Evolutionary conservation across 2,888 invertebrate species (phyloP), one percentile per base, ranked within the genome.

Genomic region (Pachycephus smyrnensis): DNA sequence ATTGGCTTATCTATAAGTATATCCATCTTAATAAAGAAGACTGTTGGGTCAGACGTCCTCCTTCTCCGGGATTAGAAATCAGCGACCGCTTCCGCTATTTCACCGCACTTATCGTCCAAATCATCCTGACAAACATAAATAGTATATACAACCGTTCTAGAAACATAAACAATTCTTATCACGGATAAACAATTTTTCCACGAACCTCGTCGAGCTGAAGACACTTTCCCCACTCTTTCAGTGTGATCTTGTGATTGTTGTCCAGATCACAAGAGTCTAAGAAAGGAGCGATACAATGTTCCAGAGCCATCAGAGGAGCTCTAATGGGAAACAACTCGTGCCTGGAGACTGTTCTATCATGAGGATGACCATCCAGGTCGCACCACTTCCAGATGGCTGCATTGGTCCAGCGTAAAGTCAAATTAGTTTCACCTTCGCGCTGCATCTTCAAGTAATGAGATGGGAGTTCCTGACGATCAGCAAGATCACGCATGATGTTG

Each of bases 331-430:
- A 98, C 89, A 99, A 93, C 93, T 99, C 99, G 93, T 98, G 98
- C 69, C 97, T 95, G 36, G 98, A 98, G 73, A 99, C 97, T 83
- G 94, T 91, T 88, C 96, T 95, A 93, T 98, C 98, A 89, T 96
- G 96, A 84, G 98, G 97, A 92, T 97, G 95, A 77, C 96, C 96
- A 92, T 99, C 99, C 80, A 99, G 94, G 92, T 99, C 98, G 92
- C 99, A 99, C 96, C 97, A 97, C 92, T 99, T 99, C 99, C 99
- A 99, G 85, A 99, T 95, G 85, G 98, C 98, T 74, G 99, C 98
- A 92, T 98, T 97, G 80, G 95, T 93, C 96, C 97, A 97, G 86
- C 96, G 95, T 79, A 96, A 94, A 32, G 96, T 96, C 91, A 96
- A 94, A 92, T 97, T 96, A 75, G 94, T 94, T 93, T 98, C 98